Base-by-base conservation (phyloP, 2,888 invertebrate species). In the Macrophya alboannulata region DNA sequence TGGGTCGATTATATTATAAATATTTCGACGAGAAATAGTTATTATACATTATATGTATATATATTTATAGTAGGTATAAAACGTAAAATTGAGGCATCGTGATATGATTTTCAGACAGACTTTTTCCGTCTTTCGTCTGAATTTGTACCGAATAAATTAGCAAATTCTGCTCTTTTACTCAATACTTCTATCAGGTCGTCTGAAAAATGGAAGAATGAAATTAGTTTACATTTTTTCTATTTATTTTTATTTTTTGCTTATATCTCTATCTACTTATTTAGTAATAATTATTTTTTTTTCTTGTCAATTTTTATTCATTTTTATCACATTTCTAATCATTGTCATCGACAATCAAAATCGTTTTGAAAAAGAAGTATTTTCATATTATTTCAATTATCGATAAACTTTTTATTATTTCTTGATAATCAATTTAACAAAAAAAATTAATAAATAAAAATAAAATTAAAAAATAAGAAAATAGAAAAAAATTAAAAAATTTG, bases 161-260 rank as follows among this genome's bases (percentile, higher is more conserved):
- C 92, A 87, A 95, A 95, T 87, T 96, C 96, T 0, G 95, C 91
- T 88, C 95, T 95, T 90, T 95, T 95, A 89, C 95, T 94, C 0
- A 96, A 95, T 89, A 94, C 96, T 4, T 93, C 92, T 48, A 95
- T 92, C 90, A 96, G 96, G 86, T 96, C 95, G 89, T 96, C 96
- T 96, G 94, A 72, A 94, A 92, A 84, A 89, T 86, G 87, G 88
- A 89, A 85, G 4, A 37, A 31, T 10, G 85, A 55, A 3, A 90
- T 90, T 68, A 68, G 45, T 86, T 86, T 51, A 25, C 45, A 71
- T 45, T 68, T 21, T 40, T 17, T 71, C 12, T 40, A 17, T 0
- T 4, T 51, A 17, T 51, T 51, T 51, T 4, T 15, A 15, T 51
- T 31, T 12, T 48, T 12, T 10, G 9, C 8, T 21, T 59, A n/a